These are phyloP conservation scores for Tyto alba DNA, from an alignment of 2,113 vertebrate species.

Conservation along the genomic window DNA sequence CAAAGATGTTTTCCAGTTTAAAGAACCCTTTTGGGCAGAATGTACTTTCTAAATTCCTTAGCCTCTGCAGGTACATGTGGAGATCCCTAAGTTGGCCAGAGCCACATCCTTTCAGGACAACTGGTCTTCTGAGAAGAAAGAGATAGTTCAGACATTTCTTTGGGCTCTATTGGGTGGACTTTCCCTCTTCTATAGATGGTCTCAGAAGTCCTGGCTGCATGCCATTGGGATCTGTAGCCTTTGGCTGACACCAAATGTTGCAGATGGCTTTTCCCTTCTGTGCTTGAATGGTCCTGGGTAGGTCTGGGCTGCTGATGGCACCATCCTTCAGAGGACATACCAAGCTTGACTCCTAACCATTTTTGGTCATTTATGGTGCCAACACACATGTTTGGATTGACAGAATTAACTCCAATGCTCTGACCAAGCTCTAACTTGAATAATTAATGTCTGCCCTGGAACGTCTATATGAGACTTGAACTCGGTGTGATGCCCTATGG, in stretches of 20 bases:
- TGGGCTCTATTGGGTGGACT: neutral
- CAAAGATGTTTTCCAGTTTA: neutral
- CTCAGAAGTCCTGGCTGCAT: neutral
- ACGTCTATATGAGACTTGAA: neutral
- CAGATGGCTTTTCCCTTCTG: neutral
- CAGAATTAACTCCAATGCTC: neutral
- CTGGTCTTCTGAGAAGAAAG: neutral
- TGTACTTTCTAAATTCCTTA: neutral
- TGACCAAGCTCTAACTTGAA: neutral
- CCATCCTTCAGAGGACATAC: neutral
- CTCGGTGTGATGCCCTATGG: neutral
- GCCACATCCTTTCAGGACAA: neutral
- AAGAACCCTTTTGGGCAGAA: neutral
- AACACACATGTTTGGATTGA: neutral
- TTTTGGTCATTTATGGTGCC: neutral
- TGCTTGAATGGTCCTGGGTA: neutral
- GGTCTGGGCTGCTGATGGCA: neutral
- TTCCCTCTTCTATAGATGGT: neutral
- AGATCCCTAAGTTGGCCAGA: neutral
- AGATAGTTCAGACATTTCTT: neutral
- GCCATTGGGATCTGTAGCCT: neutral
- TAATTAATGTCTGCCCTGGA: neutral
- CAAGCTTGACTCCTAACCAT: neutral
- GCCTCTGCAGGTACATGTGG: too few species aligned
- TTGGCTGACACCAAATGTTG: accelerated